Evolutionary conservation across 2,888 invertebrate genomes (phyloP), one percentile per base, ranked within the genome.

Genomic region (Branchipolynoe longqiensis): DNA sequence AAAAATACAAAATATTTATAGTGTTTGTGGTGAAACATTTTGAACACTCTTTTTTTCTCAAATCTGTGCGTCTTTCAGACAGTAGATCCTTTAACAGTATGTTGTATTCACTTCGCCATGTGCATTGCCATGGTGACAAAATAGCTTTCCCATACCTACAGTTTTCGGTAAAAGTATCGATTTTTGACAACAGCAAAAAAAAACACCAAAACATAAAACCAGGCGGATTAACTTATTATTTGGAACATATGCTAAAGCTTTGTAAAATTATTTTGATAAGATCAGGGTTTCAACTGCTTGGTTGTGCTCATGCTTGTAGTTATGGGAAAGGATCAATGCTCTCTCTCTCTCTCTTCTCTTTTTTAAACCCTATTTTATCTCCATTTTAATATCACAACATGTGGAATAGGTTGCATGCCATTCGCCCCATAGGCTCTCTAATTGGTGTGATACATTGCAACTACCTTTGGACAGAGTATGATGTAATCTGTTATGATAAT

Each of bases 71-170:
- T 69, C 38, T 36, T 69, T 69, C 38, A 69, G 36, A 38, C 69
- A 36, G 14, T 69, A 69, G 36, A 69, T n/a, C 38, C 38, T 33
- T 69, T 18, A 62, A 69, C 69, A 69, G 33, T 8, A 33, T 69
- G 2, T 69, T 36, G 18, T 69, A 1, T 33, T 18, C 69, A 62
- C 33, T 38, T 69, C 69, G 33, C 69, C 69, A 69, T 69, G 69
- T 36, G 38, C 38, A 38, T 69, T 69, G 38, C 69, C 69, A 69
- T 69, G 69, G 69, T 69, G 33, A 69, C 69, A 33, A 69, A 62
- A 69, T 69, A 36, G 69, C 69, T 38, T 69, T 69, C 69, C 69
- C 69, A 69, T 69, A 69, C 69, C 69, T 69, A 69, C 69, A 69
- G 36, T 38, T 12, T 14, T n/a, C 38, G 38, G 48, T 25, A 59